phyloP scores from a whole-genome alignment of 2,113 vertebrate species.

The Podocnemis expansa region DNA sequence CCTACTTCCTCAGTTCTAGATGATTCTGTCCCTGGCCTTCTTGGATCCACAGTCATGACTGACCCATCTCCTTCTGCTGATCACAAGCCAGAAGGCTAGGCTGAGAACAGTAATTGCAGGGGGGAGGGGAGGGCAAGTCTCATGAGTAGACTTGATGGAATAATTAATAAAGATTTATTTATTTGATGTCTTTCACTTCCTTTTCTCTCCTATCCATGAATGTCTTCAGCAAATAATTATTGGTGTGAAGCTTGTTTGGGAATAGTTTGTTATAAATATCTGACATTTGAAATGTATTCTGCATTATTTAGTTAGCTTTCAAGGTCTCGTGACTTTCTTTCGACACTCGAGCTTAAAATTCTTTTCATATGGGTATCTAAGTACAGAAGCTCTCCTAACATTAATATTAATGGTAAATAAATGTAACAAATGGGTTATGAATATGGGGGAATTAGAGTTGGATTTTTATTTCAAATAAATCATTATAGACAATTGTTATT shows the following conservation, averaged over 20 bases:
- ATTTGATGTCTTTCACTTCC: neutral
- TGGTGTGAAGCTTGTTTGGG: neutral
- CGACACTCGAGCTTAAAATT: neutral
- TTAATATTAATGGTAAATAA: neutral
- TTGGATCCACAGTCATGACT: neutral
- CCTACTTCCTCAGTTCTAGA: neutral
- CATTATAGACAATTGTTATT: neutral
- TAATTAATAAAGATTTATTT: neutral
- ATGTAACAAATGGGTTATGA: neutral
- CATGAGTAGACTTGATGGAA: neutral
- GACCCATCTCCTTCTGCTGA: neutral
- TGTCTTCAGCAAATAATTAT: neutral
- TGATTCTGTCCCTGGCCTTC: neutral
- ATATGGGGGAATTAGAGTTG: neutral
- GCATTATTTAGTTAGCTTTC: neutral
- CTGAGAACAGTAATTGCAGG: neutral
- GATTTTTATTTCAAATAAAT: neutral
- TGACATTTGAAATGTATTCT: neutral
- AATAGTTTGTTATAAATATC: neutral
- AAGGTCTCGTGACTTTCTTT: constrained; percentile 12
- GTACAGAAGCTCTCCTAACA: neutral
- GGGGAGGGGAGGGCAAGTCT: neutral
- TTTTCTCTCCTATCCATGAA: neutral
- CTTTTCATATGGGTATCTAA: neutral
- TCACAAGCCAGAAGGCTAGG: neutral